Evolutionary conservation across 1,140 invertebrate genomes (phyloP).

Genomic region (Rhopalosiphum maidis): DNA sequence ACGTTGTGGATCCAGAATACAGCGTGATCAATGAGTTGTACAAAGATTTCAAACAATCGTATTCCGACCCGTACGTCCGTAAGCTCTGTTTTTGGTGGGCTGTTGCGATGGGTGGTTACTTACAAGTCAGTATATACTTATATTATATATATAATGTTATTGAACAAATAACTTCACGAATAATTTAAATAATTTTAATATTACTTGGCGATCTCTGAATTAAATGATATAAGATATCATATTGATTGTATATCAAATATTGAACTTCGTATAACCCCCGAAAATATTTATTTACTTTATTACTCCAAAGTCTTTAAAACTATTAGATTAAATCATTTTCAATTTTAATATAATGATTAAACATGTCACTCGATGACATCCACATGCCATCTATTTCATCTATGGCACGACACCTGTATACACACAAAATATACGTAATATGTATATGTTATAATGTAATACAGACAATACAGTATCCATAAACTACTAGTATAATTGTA

Average conservation of each 20-base stretch:
- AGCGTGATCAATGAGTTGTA: neutral
- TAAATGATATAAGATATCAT: neutral
- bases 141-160: neutral
- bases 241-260: too few species aligned
- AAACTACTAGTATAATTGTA: too few species aligned
- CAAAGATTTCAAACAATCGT: slow-evolving; percentile 48
- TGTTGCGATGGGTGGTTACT: slow-evolving; percentile 47
- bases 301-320: neutral
- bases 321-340: neutral
- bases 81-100: slow-evolving; percentile 54
- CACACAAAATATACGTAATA: too few species aligned
- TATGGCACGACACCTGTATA: too few species aligned
- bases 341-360: too few species aligned
- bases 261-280: too few species aligned
- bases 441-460: too few species aligned
- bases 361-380: too few species aligned
- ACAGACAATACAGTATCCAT: too few species aligned
- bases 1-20: neutral
- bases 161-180: neutral
- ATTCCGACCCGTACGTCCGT: slow-evolving; percentile 42
- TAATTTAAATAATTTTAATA: neutral
- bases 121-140: neutral
- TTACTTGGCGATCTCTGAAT: neutral
- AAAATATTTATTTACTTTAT: neutral
- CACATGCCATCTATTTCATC: too few species aligned